A percentile compares a stretch with the other conserved stretches of the same genome.
Evolutionary conservation across 2,113 vertebrate genomes (phyloP).

Genomic region (Salminus brasiliensis): DNA sequence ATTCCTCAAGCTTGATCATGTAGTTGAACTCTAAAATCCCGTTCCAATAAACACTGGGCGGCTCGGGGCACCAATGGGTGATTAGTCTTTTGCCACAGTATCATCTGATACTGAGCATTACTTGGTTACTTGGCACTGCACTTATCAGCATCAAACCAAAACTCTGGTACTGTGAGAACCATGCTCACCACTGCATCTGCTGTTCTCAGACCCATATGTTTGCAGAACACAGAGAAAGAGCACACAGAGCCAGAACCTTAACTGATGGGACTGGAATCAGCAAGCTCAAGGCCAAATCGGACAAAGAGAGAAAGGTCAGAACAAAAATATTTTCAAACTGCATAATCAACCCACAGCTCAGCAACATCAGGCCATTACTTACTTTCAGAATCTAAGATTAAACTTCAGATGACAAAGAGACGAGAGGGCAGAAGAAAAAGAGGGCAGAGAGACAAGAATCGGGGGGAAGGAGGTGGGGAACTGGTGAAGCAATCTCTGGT

Average conservation of each 20-base stretch:
- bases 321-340: background rate
- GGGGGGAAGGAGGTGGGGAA: background rate
- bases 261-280: background rate
- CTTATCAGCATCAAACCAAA: too few species aligned
- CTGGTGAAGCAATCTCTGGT: too few species aligned
- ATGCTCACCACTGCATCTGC: too few species aligned
- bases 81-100: too few species aligned
- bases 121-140: too few species aligned
- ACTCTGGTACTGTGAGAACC: too few species aligned
- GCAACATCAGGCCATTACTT: background rate
- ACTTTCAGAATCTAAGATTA: background rate
- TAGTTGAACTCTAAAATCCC: too few species aligned
- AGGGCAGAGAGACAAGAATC: too few species aligned
- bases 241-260: background rate
- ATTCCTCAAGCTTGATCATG: too few species aligned
- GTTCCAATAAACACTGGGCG: too few species aligned
- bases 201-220: background rate
- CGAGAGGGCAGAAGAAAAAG: slow-evolving; percentile 6
- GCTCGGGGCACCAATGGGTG: too few species aligned
- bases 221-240: background rate
- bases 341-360: background rate
- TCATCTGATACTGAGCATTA: too few species aligned
- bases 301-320: slow-evolving; percentile 12
- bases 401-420: slow-evolving; percentile 29
- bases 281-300: slow-evolving; percentile 1